Conservation (phyloP, 2,888 invertebrate species). For the Philopedon plagiatum region DNA sequence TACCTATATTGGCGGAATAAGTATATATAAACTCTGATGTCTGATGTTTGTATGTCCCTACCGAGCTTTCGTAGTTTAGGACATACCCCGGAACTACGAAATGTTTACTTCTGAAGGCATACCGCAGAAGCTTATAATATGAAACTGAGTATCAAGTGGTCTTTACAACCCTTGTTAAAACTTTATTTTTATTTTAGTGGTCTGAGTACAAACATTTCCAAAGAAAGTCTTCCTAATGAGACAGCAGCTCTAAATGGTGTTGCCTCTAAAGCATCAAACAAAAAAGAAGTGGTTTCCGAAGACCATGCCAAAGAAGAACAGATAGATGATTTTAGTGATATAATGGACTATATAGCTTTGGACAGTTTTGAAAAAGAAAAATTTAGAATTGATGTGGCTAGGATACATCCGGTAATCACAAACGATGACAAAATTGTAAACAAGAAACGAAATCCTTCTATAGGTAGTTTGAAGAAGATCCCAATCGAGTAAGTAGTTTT, state of each 20-base stretch:
- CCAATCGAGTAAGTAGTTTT: conserved; percentile 66
- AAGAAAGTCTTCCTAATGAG: conserved; percentile 64
- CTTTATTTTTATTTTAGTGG: conserved; percentile 60
- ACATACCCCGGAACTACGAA: too few species aligned
- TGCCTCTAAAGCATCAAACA: conserved; percentile 40
- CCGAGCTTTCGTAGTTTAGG: too few species aligned
- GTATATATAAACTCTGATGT: too few species aligned
- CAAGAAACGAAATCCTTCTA: conserved; percentile 74
- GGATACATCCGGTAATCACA: conserved; percentile 67
- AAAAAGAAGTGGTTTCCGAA: conserved; percentile 28
- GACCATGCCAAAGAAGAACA: conserved; percentile 48
- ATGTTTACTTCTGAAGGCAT: too few species aligned
- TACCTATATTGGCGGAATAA: too few species aligned
- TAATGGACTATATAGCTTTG: conserved; percentile 71
- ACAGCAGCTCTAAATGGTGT: conserved; percentile 42
- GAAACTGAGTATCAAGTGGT: background rate
- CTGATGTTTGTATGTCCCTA: too few species aligned
- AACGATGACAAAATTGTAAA: conserved; percentile 71
- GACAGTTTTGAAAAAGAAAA: conserved; percentile 71
- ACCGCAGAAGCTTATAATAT: too few species aligned
- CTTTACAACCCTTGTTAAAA: background rate
- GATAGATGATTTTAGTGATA: conserved; percentile 71
- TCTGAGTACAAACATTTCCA: conserved; percentile 65
- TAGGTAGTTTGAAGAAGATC: conserved; percentile 77
- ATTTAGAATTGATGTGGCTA: conserved; percentile 69